Base-by-base conservation (phyloP, 2,888 invertebrate genomes). In the Drosophila cognata region DNA sequence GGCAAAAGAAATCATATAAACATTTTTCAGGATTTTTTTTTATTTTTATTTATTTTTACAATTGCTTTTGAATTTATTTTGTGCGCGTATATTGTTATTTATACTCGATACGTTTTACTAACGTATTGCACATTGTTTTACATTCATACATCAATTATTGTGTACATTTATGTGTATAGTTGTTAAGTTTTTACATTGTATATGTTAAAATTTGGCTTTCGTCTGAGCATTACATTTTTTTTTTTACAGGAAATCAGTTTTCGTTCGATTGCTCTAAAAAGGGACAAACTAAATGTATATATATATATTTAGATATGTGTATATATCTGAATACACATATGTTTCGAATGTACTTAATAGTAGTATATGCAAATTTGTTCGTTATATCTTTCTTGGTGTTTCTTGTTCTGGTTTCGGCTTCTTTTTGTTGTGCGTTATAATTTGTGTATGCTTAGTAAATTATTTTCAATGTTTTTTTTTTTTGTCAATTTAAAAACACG, bases 141-240 rank as follows among this genome's bases (percentile, higher is more conserved):
- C 62, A 74, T 65, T 43, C n/a, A 76, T 77, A 73, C 46, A 73
- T 74, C 51, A 57, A 55, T 59, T 53, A 43, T 68, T 68, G 38
- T 51, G 21, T 66, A 52, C 56, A 64, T 69, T 56, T 28, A 38
- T 21, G 21, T 46, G 21, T 55, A 48, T 52, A 56, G 36, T 74
- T 75, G 56, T 61, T 82, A 35, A 18, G 69, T 84, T 86, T 89
- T 82, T 85, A 85, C 90, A 89, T 75, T 74, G 70, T 88, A 75
- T 66, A 74, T 71, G 58, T 79, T 77, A 84, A 81, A 81, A 82
- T 89, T 87, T 84, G 78, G 78, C 78, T 76, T 88, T 81, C 41
- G 61, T 87, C 74, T 89, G 81, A 82, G 84, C 84, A 79, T 81
- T 90, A 77, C 21, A 21, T 21, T 57, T 62, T 74, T 75, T 21